Evolutionary conservation across 2,797 vertebrate species (phyloP).

Genomic region (Tauraco hartlaubi): DNA sequence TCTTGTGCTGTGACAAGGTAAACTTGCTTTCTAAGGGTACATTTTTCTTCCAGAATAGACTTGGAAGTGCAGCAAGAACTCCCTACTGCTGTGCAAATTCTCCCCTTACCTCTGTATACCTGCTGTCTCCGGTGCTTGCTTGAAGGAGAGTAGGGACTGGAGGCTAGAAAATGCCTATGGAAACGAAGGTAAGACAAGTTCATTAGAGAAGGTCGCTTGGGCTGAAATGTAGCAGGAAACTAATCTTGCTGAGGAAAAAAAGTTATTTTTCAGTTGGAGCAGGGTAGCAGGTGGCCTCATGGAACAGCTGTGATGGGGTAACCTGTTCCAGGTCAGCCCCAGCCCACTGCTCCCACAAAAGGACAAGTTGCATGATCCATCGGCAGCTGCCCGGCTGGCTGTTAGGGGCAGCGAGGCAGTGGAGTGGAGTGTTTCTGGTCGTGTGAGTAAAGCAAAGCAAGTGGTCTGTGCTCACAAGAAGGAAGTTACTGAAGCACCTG

Average conservation of each 20-base stretch:
- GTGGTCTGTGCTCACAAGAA: neutral
- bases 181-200: neutral
- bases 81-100: neutral
- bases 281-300: neutral
- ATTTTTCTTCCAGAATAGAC: conserved; percentile 6
- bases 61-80: neutral
- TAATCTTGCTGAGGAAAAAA: neutral
- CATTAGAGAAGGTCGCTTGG: neutral
- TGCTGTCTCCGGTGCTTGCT: neutral
- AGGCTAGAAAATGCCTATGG: neutral
- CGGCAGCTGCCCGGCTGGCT: neutral
- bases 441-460: neutral
- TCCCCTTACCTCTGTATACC: neutral
- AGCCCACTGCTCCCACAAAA: neutral
- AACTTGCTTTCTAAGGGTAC: neutral
- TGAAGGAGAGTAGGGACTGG: neutral
- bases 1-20: neutral
- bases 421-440: neutral
- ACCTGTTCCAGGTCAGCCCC: neutral
- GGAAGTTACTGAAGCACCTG: neutral
- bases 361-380: neutral
- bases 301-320: neutral
- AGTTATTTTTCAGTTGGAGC: neutral
- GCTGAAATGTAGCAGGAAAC: neutral
- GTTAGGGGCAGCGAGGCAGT: neutral